Evolutionary conservation across 1,140 invertebrate genomes (phyloP).

Genomic region (Theocolax elegans): DNA sequence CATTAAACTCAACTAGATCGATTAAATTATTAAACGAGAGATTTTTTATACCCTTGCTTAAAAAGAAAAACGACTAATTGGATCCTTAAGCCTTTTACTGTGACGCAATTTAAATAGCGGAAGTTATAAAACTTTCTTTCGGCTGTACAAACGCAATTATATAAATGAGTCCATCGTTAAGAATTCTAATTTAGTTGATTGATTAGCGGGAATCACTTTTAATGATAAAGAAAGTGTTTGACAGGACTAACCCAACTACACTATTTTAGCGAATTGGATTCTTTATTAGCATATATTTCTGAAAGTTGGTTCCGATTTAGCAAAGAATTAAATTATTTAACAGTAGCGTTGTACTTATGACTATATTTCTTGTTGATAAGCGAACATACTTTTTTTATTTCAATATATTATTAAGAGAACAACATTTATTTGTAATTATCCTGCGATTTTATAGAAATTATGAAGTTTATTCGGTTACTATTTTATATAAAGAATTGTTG

Average conservation of each 20-base stretch:
- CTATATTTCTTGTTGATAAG: neutral
- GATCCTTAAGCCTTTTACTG: neutral
- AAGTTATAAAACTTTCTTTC: conserved; percentile 22
- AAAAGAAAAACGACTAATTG: conserved; percentile 22
- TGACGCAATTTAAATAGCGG: neutral
- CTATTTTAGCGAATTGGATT: no score
- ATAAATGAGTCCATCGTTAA: neutral
- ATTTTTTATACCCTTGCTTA: neutral
- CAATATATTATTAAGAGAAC: no score
- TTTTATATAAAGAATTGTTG: conserved; percentile 18
- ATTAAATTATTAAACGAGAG: no score
- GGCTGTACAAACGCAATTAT: neutral
- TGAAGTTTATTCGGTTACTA: conserved; percentile 2
- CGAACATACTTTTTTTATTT: conserved; percentile 5
- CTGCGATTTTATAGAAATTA: neutral
- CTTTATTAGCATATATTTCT: no score
- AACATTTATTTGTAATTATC: neutral
- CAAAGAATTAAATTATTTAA: conserved; percentile 3
- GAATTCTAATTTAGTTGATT: conserved; percentile 13
- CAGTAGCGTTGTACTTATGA: neutral
- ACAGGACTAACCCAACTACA: no score
- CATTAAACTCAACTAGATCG: no score
- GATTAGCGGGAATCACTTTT: conserved; percentile 4
- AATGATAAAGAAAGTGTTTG: neutral
- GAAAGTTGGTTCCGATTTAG: no score